Base-by-base conservation (phyloP, 2,113 vertebrate genomes). In the Acanthochromis polyacanthus region DNA sequence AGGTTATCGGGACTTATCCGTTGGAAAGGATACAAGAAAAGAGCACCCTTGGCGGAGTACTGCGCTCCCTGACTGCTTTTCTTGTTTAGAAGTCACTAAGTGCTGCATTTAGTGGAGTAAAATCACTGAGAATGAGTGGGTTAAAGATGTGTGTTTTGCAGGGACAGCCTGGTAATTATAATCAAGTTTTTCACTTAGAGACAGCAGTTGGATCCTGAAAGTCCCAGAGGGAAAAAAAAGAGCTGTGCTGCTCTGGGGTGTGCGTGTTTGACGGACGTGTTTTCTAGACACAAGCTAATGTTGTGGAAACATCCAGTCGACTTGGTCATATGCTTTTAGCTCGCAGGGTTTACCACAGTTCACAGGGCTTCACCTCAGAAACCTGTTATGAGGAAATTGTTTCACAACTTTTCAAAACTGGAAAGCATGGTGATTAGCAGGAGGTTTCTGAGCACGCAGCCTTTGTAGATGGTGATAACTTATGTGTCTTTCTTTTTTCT, bases 261-360 rank as follows among this genome's bases (percentile, higher is more conserved):
- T 81, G 63, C 56, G 32, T 36, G 30, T 65, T 58, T 57, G 40
- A 82, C 56, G 20, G 65, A 67, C 57, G 16, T 86, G 88, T 90
- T 89, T 79, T 61, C 85, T 69, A 46, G 86, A 88, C 85, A 83
- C 67, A 84, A 59, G 46, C 52, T 17, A 14, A 30, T 90, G 84
- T 89, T 91, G 71, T 92, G 88, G 76, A 92, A 91, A 92, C 84
- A 88, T 52, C 19, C 56, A 11, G 10, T n/a, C n/a, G 40, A 19
- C 30, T 32, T 2, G 20, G 58, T 83, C 76, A 73, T 65, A 65
- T 38, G 64, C 64, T 64, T 82, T 45, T 0, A 68, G 59, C 66
- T 74, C 77, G 11, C 60, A 40, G 66, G 84, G 84, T 81, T 88
- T 68, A 86, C 65, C 81, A 59, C 50, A 64, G 82, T 66, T 85